Percentiles rank a stretch among this genome's conserved stretches.
These are phyloP conservation scores for Brachyrhaphis roseni DNA, from an alignment of 2,797 vertebrate species.

Conservation along the genomic window DNA sequence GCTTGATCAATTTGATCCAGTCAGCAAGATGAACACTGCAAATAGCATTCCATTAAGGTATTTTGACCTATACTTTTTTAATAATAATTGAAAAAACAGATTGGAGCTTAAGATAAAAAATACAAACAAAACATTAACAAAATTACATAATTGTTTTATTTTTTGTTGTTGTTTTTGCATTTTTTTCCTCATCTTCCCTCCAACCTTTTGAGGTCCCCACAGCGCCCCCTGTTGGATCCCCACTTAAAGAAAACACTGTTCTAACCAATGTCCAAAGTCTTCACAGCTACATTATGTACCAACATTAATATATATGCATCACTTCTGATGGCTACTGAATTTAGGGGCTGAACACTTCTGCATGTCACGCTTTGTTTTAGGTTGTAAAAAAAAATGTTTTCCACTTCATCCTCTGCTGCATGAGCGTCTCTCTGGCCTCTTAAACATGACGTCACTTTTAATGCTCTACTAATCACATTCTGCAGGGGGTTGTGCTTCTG, in stretches of 20 bases:
- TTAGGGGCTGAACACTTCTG: background rate
- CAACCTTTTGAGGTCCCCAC: too few relatives aligned
- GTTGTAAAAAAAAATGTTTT: background rate
- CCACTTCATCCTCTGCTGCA: background rate
- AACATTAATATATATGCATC: background rate
- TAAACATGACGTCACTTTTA: slow-evolving; percentile 64
- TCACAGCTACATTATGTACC: background rate
- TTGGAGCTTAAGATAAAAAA: too few relatives aligned
- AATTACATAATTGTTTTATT: too few relatives aligned
- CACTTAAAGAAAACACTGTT: background rate
- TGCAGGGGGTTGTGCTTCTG: slow-evolving; percentile 40
- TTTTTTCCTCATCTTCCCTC: too few relatives aligned
- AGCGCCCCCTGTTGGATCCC: too few relatives aligned
- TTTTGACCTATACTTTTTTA: too few relatives aligned
- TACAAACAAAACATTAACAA: too few relatives aligned
- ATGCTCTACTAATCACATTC: slow-evolving; percentile 61
- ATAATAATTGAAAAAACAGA: too few relatives aligned
- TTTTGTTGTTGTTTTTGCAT: too few relatives aligned
- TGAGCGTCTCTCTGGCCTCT: slow-evolving; percentile 4
- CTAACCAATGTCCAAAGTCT: background rate
- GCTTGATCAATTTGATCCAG: too few relatives aligned
- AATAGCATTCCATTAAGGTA: too few relatives aligned
- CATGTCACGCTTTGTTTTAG: background rate
- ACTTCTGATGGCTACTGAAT: background rate
- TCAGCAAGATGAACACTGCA: too few relatives aligned